phyloP scores from a whole-genome alignment of 2,113 vertebrate genomes.

The Lepus timidus region DNA sequence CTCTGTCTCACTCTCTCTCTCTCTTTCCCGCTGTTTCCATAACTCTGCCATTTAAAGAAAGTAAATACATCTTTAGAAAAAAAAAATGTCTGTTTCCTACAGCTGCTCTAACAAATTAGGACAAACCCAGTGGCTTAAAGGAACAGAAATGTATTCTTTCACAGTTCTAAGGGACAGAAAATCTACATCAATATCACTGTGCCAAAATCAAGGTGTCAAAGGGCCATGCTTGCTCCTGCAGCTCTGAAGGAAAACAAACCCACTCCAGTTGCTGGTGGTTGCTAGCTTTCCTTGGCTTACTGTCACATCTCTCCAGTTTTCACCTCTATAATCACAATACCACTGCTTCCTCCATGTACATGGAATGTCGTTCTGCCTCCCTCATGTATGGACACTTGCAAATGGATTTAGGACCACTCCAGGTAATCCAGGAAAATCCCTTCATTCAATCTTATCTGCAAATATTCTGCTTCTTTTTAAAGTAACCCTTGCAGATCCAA shows the following conservation, averaged over 20 bases:
- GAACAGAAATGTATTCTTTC: not conserved
- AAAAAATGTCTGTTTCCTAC: not conserved
- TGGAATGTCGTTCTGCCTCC: not conserved
- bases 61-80: too few species aligned
- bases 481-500: not conserved
- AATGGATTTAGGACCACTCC: not conserved
- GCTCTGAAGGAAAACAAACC: not conserved
- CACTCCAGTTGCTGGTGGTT: not conserved
- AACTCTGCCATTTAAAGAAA: too few species aligned
- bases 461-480: not conserved
- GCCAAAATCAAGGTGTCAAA: too few species aligned
- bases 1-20: too few species aligned
- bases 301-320: not conserved
- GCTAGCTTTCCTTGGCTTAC: rapidly evolving
- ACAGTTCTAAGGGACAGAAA: not conserved
- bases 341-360: too few species aligned
- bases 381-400: too few species aligned
- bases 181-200: not conserved
- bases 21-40: too few species aligned
- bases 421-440: not conserved
- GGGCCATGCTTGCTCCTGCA: not conserved
- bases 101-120: not conserved
- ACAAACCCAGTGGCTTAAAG: not conserved
- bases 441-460: not conserved
- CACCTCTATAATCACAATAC: rapidly evolving